Conservation (phyloP, 2,888 invertebrate species). For the Myopa tessellatipennis region DNA sequence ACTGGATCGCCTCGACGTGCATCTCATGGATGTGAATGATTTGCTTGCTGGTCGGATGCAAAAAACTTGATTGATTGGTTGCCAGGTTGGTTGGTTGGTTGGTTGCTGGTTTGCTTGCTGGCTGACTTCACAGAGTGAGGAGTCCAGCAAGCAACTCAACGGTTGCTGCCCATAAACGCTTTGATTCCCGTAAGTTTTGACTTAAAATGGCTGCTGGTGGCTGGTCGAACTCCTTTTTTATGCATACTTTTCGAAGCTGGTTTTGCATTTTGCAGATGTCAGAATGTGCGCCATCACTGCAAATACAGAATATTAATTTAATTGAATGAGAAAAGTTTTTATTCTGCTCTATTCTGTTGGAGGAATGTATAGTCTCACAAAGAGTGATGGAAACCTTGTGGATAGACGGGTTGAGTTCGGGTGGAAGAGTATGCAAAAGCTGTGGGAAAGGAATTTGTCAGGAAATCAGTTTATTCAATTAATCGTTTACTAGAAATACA, state of each 20-base stretch:
- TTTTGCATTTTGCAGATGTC: conserved; percentile 13
- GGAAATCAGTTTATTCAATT: too few species aligned
- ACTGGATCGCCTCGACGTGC: conserved; percentile 13
- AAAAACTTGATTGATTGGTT: conserved; percentile 66
- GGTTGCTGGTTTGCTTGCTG: conserved; percentile 2
- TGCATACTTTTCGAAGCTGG: not conserved
- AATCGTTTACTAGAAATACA: too few species aligned
- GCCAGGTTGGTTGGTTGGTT: conserved; percentile 39
- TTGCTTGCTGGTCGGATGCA: conserved; percentile 41
- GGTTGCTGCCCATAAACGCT: conserved; percentile 35
- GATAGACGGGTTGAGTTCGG: too few species aligned
- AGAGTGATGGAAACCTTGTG: too few species aligned
- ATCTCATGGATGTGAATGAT: conserved; percentile 36
- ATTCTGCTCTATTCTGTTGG: not conserved
- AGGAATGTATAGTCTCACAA: too few species aligned
- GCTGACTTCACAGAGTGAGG: not conserved
- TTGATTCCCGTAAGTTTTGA: conserved; percentile 16
- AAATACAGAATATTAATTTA: not conserved
- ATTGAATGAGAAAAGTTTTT: not conserved
- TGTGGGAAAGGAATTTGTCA: too few species aligned
- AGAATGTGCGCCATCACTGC: conserved; percentile 8
- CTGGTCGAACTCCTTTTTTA: not conserved
- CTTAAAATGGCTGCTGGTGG: conserved; percentile 28
- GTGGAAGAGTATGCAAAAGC: too few species aligned
- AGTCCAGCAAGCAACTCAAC: not conserved